Evolutionary conservation across 2,797 vertebrate genomes (phyloP).

Genomic region (Cottoperca gobio): DNA sequence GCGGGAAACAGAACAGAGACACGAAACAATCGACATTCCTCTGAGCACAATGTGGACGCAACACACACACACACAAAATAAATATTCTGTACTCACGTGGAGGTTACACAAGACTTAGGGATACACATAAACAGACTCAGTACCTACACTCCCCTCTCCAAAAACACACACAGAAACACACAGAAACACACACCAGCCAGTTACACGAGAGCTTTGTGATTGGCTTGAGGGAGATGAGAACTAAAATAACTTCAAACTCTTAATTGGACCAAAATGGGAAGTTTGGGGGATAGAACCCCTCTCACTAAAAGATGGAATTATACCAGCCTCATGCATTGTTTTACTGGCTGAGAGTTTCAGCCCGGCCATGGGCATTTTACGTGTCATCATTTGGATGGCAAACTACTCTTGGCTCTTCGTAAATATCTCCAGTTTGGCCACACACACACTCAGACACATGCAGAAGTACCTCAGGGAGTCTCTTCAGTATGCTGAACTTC

Average conservation of each 20-base stretch:
- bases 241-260: slow-evolving; percentile 72
- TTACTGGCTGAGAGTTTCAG: slow-evolving; percentile 3
- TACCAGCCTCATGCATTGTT: slow-evolving; percentile 35
- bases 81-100: slow-evolving; percentile 48
- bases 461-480: slow-evolving; percentile 93
- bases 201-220: slow-evolving; percentile 64
- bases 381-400: not conserved
- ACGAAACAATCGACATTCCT: slow-evolving; percentile 70
- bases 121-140: slow-evolving; percentile 25
- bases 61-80: slow-evolving; percentile 1
- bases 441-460: not conserved
- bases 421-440: slow-evolving; percentile 4
- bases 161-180: slow-evolving; percentile 13
- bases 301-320: slow-evolving; percentile 43
- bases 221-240: slow-evolving; percentile 65
- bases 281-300: slow-evolving; percentile 45
- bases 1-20: slow-evolving; percentile 65
- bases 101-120: slow-evolving; percentile 59
- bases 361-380: not conserved
- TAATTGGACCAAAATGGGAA: slow-evolving; percentile 65
- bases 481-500: slow-evolving; percentile 91
- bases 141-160: slow-evolving; percentile 14
- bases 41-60: slow-evolving; percentile 56
- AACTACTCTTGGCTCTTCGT: not conserved
- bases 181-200: slow-evolving; percentile 34